Percentiles rank a stretch among this genome's conserved stretches.
These are phyloP conservation scores for Tupaia tana DNA, from an alignment of 2,113 vertebrate species.

Conservation along the genomic window DNA sequence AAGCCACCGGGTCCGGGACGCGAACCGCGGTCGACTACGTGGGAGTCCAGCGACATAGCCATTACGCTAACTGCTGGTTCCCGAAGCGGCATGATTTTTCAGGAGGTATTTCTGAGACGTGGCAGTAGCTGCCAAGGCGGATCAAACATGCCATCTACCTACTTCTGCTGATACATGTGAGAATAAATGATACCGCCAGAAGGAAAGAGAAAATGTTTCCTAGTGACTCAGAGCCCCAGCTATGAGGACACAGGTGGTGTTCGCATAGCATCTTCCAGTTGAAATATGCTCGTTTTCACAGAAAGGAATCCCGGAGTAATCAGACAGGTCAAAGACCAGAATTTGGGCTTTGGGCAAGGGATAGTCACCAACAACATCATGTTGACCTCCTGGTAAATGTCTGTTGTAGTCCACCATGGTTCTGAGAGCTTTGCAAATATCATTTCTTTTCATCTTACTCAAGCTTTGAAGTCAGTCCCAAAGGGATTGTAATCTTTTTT, in stretches of 20 bases:
- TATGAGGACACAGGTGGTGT: constrained; percentile 62
- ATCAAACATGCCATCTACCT: constrained; percentile 71
- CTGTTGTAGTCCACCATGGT: neutral
- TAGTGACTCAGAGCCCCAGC: constrained; percentile 67
- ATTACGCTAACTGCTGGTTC: too few species aligned
- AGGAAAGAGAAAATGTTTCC: constrained; percentile 69
- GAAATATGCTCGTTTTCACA: constrained; percentile 61
- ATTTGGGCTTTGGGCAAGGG: constrained; percentile 37
- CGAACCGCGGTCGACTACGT: too few species aligned
- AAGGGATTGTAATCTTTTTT: neutral
- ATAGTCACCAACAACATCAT: neutral
- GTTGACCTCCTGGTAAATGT: neutral
- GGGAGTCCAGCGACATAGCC: too few species aligned
- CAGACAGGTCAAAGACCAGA: constrained; percentile 46
- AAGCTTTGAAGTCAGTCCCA: constrained; percentile 28
- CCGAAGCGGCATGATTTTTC: constrained; percentile 3
- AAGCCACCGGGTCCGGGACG: too few species aligned
- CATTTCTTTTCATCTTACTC: constrained; percentile 33
- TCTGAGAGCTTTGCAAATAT: constrained; percentile 12
- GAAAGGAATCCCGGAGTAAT: constrained; percentile 35
- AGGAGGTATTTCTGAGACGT: constrained; percentile 60
- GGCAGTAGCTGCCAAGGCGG: constrained; percentile 69
- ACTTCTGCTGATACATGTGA: constrained; percentile 69
- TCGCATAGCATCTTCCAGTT: constrained; percentile 38
- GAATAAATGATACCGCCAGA: constrained; percentile 70